Percentiles rank a stretch among this genome's conserved stretches.
Evolutionary conservation across 2,113 vertebrate species (phyloP).

Genomic region (Ceuthmochares aereus): DNA sequence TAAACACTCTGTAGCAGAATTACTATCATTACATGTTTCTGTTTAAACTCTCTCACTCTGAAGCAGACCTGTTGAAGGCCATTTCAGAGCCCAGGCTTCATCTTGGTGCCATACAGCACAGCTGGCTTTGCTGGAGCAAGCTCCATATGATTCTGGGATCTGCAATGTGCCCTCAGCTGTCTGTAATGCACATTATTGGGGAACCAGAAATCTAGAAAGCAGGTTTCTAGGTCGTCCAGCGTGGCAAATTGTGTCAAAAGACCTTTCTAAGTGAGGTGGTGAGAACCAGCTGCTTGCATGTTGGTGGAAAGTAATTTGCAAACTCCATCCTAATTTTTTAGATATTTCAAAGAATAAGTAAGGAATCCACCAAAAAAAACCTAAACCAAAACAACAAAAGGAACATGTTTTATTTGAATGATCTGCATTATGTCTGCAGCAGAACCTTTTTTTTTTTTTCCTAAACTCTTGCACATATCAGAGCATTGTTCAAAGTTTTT

Average conservation of each 20-base stretch:
- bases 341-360: background rate
- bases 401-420: background rate
- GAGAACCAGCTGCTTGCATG: background rate
- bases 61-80: background rate
- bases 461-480: background rate
- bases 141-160: background rate
- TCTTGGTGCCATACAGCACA: rapidly evolving
- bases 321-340: background rate
- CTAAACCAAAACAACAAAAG: background rate
- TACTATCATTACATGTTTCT: background rate
- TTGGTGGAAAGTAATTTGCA: background rate
- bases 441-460: too few species aligned
- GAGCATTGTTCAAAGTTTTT: background rate
- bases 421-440: background rate
- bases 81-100: background rate
- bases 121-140: background rate
- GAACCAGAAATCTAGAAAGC: background rate
- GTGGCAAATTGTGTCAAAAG: background rate
- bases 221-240: background rate
- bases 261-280: background rate
- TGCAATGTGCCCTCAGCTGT: background rate
- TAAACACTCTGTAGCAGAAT: background rate
- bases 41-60: background rate
- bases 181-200: background rate
- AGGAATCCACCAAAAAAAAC: background rate